Base-by-base conservation (phyloP, 2,888 invertebrate species). In the Eumacrocentrus americanus region DNA sequence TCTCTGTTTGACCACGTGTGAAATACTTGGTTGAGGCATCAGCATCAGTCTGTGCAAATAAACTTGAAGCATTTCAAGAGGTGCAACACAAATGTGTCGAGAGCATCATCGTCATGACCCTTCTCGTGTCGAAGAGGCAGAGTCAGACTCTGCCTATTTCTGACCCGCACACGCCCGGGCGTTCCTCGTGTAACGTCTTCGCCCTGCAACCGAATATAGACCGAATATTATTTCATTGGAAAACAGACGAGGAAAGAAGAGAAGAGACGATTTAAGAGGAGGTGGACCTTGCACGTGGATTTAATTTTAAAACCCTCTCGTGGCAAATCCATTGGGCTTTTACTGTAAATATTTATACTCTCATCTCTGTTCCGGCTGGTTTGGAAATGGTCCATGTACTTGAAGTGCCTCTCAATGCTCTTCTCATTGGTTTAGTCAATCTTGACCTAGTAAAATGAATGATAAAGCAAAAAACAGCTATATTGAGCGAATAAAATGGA, bases 81-180 rank as follows among this genome's bases (percentile, higher is more conserved):
- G 20, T 25, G 22, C 29, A 34, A 54, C 16, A 44, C n/a, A 29
- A 7, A 29, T 7, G 20, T n/a, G 25, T 29, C 9, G 29, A 29
- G 29, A 29, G 29, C 4, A 9, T 9, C 9, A 9, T 29, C 9
- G 29, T 44, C 29, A 29, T 50, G 34, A 34, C 29, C 25, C 34
- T 25, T 34, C 9, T 50, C 35, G 14, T 50, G 34, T n/a, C 14
- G 18, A 50, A n/a, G 18, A 34, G 25, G 29, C n/a, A 20, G n/a
- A n/a, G n/a, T 29, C 29, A 6, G 5, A 9, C 29, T 29, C 29
- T 29, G 9, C 5, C 64, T 67, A 67, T 64, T 67, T 67, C 63
- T 65, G 67, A 65, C 63, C 64, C 52, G 50, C 40, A 61, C 52
- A 52, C 54, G 61, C 53, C 58, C 44, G 20, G 56, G 52, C 55